A percentile compares a stretch with the other conserved stretches of the same genome.
Conservation (phyloP, 2,888 invertebrate species). For the Philopedon plagiatum region DNA sequence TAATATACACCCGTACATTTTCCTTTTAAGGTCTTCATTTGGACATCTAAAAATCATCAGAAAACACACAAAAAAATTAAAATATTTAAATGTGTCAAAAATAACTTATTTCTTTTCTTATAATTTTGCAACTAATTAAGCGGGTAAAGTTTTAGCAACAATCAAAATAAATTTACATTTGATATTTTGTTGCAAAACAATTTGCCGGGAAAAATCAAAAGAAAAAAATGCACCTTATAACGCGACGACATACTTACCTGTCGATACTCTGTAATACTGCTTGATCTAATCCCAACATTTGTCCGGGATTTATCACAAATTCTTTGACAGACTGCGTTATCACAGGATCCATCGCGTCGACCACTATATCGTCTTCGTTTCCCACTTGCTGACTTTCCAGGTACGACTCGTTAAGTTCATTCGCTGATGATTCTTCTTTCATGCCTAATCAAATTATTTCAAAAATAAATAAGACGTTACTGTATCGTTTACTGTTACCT, state of each 20-base stretch:
- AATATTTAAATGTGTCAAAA: too few species aligned
- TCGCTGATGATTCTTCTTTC: conserved; percentile 73
- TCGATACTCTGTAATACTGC: conserved; percentile 94
- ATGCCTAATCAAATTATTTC: conserved; percentile 67
- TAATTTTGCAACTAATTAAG: too few species aligned
- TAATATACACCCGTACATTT: conserved; percentile 94
- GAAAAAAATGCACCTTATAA: too few species aligned
- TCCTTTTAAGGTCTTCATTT: conserved; percentile 89
- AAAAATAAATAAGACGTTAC: too few species aligned
- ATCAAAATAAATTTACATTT: too few species aligned
- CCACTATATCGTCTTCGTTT: conserved; percentile 81
- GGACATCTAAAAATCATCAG: conserved; percentile 61
- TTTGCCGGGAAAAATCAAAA: too few species aligned
- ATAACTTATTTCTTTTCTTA: too few species aligned
- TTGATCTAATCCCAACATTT: conserved; percentile 90
- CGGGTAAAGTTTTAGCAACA: too few species aligned
- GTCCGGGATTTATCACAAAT: conserved; percentile 81
- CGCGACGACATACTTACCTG: conserved; percentile 41
- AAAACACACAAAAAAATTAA: too few species aligned
- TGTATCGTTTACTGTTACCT: conserved; percentile 64
- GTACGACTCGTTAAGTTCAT: conserved; percentile 69
- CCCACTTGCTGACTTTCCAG: conserved; percentile 71
- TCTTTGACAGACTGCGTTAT: conserved; percentile 71
- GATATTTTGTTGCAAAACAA: too few species aligned
- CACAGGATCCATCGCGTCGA: conserved; percentile 74